Conservation (phyloP, 2,113 vertebrate species). For the Cavia aperea region DNA sequence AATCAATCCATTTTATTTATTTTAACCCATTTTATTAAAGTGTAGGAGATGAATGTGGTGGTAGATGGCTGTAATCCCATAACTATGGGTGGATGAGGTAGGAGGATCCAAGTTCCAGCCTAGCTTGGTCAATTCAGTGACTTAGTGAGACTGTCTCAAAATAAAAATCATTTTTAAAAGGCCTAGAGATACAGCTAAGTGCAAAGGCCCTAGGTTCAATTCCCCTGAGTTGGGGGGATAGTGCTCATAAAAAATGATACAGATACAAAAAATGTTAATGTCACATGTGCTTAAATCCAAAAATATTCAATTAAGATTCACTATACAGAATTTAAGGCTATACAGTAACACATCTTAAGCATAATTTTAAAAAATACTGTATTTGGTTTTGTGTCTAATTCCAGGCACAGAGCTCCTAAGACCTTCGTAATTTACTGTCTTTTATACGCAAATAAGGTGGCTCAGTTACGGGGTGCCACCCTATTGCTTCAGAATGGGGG, state of each 20-base stretch:
- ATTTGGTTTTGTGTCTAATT: conserved; percentile 23
- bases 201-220: neutral
- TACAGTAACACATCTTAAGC: neutral
- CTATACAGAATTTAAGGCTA: conserved; percentile 5
- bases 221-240: neutral
- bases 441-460: neutral
- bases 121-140: neutral
- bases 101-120: neutral
- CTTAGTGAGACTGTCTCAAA: neutral
- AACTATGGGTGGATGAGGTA: neutral
- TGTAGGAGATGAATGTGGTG: neutral
- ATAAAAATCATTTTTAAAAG: neutral
- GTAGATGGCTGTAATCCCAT: neutral
- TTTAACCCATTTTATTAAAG: conserved; percentile 12
- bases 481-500: neutral
- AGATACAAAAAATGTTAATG: neutral
- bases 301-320: conserved; percentile 17
- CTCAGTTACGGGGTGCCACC: neutral
- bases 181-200: neutral
- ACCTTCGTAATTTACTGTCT: neutral
- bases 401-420: neutral
- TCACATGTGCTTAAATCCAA: neutral
- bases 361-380: neutral
- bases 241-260: neutral
- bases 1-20: conserved; percentile 7